Evolutionary conservation across 2,888 invertebrate genomes (phyloP), one percentile per base, ranked within the genome.

Genomic region (Epistrophe grossulariae): DNA sequence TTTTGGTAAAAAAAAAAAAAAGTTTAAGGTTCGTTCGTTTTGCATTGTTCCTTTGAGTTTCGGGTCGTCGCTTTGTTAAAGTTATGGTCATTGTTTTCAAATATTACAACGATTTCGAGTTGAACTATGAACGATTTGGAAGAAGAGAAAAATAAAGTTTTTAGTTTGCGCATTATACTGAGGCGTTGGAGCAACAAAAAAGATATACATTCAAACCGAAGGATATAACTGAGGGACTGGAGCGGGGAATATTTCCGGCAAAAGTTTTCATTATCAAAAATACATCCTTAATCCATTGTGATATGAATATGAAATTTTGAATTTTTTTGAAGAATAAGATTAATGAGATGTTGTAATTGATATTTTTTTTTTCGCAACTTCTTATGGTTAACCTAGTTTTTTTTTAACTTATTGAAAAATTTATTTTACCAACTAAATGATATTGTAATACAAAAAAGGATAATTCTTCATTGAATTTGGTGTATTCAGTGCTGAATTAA

Each of bases 41-140:
- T 70, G 70, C 82, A 82, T 87, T 87, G 78, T 74, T 64, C 79
- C 74, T 82, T 79, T 87, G 85, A 66, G 74, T 66, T 70, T 79
- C 6, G 79, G 74, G 60, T 71, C 59, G 55, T 19, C 64, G 59
- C 66, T 79, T 87, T 82, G 87, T 82, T 79, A 52, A 82, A 87
- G 82, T 87, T 87, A 74, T 79, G 82, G 87, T 82, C 82, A 87
- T 87, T 87, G 87, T 87, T 87, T 87, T 82, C 79, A 60, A 87
- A 87, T 82, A 87, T 87, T 87, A 87, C 79, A 76, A 71, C 79
- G 59, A 87, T 76, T 79, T 79, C 48, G 17, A 79, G 82, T 79
- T 87, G 87, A 79, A 87, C 82, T 87, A 66, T 87, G 79, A 79
- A 79, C 76, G 60, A 76, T 76, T 62, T 59, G 17, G 19, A 57